phyloP scores from a whole-genome alignment of 2,113 vertebrate genomes.

The Nothobranchius kuhntae region DNA sequence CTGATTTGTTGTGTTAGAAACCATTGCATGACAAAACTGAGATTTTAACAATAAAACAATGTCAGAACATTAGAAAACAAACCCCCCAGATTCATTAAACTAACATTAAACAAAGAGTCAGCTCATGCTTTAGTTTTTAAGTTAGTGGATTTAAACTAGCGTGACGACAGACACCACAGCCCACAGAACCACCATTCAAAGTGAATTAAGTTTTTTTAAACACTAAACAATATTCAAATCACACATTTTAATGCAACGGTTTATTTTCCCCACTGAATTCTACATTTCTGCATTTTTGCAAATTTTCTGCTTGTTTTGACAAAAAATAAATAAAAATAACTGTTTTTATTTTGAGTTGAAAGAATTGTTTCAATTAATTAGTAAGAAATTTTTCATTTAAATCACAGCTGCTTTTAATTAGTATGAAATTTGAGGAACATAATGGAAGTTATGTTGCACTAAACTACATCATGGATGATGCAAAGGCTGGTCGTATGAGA shows the following conservation, averaged over 20 bases:
- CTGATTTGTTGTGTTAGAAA: neutral
- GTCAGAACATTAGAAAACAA: neutral
- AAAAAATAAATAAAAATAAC: constrained; percentile 13
- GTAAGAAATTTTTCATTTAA: constrained; percentile 8
- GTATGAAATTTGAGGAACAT: neutral
- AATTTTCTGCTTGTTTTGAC: neutral
- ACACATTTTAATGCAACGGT: constrained; percentile 1
- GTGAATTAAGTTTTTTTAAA: neutral
- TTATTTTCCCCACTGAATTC: neutral
- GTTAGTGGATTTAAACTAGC: constrained; percentile 16
- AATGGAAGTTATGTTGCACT: constrained; percentile 1
- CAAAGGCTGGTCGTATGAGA: neutral
- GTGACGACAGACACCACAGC: neutral
- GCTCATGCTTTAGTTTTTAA: constrained; percentile 1
- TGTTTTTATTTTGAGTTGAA: neutral
- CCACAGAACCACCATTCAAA: constrained; percentile 10
- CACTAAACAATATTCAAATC: neutral
- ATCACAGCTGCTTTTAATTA: constrained; percentile 4
- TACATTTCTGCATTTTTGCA: neutral
- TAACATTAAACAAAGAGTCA: neutral
- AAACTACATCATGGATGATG: constrained; percentile 15
- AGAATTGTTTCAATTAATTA: constrained; percentile 4
- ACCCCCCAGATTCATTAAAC: neutral
- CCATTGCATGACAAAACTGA: neutral
- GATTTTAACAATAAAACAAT: neutral